Evolutionary conservation across 2,797 vertebrate genomes (phyloP).

Genomic region (Arrhamphus sclerolepis): DNA sequence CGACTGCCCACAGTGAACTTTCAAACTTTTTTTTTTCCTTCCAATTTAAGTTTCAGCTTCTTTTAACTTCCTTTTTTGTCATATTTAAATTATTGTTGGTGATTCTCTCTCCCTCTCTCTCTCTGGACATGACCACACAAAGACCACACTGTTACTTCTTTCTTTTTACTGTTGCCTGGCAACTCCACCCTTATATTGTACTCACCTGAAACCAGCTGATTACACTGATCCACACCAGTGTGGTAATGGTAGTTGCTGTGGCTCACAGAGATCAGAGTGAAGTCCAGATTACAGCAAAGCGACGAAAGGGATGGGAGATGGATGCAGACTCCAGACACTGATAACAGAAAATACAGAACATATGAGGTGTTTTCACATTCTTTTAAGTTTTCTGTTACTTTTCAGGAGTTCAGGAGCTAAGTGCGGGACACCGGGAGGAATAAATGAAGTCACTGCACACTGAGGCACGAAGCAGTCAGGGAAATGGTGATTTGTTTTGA

Average conservation of each 20-base stretch:
- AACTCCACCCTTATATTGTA: conserved; percentile 17
- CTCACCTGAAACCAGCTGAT: conserved; percentile 8
- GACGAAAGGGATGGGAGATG: not conserved
- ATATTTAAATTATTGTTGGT: not conserved
- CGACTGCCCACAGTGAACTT: not conserved
- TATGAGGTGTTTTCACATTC: too few relatives aligned
- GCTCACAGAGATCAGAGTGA: not conserved
- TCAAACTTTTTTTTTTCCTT: not conserved
- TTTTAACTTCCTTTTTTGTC: not conserved
- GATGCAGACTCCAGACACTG: not conserved
- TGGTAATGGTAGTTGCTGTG: not conserved
- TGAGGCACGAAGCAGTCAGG: too few relatives aligned
- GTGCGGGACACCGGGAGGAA: too few relatives aligned
- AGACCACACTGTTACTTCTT: conserved; percentile 1
- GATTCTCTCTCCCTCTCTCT: not conserved
- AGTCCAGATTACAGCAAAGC: not conserved
- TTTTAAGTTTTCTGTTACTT: too few relatives aligned
- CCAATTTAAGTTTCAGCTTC: not conserved
- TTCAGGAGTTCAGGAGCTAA: too few relatives aligned
- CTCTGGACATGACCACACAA: not conserved
- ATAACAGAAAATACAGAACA: too few relatives aligned
- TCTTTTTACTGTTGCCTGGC: conserved; percentile 15
- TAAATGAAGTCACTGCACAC: too few relatives aligned
- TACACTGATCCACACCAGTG: conserved; percentile 7
- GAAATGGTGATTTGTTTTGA: too few relatives aligned